Base-by-base conservation (phyloP, 2,113 vertebrate species). In the Silurus asotus region DNA sequence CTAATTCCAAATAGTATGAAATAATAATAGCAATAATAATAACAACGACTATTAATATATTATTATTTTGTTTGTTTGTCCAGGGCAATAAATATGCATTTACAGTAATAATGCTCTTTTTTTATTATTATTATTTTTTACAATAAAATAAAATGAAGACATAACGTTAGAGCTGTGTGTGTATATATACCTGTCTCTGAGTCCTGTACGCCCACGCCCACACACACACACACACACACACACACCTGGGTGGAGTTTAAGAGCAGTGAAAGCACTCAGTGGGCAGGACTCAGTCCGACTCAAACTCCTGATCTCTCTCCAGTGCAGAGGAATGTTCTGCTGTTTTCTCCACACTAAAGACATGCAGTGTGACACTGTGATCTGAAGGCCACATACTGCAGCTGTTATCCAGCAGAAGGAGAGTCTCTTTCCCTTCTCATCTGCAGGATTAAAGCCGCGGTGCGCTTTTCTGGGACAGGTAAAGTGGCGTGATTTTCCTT, bases 181-280 rank as follows among this genome's bases (percentile, higher is more conserved):
- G n/a, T 19, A 0, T 23, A 28, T 69, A 19, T 74, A 76, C 74
- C 49, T 76, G 49, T 25, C 10, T 10, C 51, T n/a, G 8, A n/a
- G 49, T 13, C 4, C 5, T 55, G 49, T 6, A 62, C 15, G 19
- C 15, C 14, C 14, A 62, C 37, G 37, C 77, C 28, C 56, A 28
- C 93, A 94, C 37, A 37, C 37, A 37, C 37, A 61, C 14, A 5
- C 61, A 62, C 61, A 23, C 61, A 62, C 37, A 61, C 77, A 56
- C 56, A 28, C 93, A 94, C 92, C 93, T 95, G 93, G 92, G 76
- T 95, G 93, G 82, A 89, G 89, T 95, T 93, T 91, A 93, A 89
- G 87, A 83, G 15, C 20, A 25, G 37, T 61, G 48, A 62, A 79
- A 79, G 9, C 76, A 55, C 90, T 92, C 76, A 55, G 90, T 92